phyloP scores from a whole-genome alignment of 2,797 vertebrate genomes.

The Acridotheres tristis region DNA sequence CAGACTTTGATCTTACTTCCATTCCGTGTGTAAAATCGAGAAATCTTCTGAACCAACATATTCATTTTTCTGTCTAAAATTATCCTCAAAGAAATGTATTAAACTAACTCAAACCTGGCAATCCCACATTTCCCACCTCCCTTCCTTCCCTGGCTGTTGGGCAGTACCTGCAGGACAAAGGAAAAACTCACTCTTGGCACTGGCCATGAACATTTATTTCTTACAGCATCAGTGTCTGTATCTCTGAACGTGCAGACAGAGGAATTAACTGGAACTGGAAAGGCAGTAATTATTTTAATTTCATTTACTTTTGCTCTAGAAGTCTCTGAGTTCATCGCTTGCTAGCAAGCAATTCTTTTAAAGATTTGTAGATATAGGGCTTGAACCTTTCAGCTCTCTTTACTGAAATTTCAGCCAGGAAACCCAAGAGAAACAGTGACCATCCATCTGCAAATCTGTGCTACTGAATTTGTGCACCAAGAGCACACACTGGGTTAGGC shows the following conservation, averaged over 20 bases:
- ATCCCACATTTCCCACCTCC: rapidly evolving
- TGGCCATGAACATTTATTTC: not conserved
- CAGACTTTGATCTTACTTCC: not conserved
- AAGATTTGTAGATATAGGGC: not conserved
- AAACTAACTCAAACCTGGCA: not conserved
- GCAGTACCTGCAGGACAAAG: not conserved
- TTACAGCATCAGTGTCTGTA: not conserved
- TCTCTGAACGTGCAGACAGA: not conserved
- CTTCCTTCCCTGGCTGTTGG: not conserved
- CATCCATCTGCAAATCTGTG: not conserved
- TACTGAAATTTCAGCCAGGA: not conserved
- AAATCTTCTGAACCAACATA: not conserved
- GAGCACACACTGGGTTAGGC: not conserved
- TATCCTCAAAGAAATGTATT: not conserved
- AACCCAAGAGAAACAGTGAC: not conserved
- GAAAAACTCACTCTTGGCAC: not conserved
- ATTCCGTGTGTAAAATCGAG: not conserved
- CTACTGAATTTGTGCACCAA: not conserved
- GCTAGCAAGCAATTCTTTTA: not conserved
- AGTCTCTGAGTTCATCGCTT: not conserved
- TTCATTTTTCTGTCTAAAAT: not conserved
- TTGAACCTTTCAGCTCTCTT: not conserved
- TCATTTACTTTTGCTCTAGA: not conserved
- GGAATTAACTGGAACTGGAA: not conserved
- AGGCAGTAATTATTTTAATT: conserved; percentile 8